Conservation (phyloP, 2,797 vertebrate species). For the Tenualosa thibaudeaui region DNA sequence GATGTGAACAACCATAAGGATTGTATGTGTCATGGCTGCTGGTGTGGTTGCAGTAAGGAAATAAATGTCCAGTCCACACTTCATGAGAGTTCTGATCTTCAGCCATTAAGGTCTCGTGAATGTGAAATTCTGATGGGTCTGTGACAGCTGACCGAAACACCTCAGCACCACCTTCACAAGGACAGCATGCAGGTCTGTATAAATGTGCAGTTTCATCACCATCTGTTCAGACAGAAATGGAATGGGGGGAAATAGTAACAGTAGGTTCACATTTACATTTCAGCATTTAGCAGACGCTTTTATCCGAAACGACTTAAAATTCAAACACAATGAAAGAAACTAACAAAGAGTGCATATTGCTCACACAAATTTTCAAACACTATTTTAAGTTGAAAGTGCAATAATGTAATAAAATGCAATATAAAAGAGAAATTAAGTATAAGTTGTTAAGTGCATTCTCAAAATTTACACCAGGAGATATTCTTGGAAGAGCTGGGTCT, state of each 20-base stretch:
- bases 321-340: no score
- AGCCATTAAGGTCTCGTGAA: background rate
- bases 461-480: no score
- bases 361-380: no score
- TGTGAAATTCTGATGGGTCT: background rate
- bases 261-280: no score
- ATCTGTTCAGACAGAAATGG: background rate
- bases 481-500: no score
- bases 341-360: no score
- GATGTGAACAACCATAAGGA: background rate
- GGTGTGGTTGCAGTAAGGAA: constrained; percentile 4
- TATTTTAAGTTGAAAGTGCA: no score
- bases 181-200: background rate
- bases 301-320: no score
- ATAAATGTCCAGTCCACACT: constrained; percentile 10
- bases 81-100: background rate
- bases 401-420: no score
- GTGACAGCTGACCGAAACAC: background rate
- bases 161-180: background rate
- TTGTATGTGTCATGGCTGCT: background rate
- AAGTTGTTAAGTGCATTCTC: no score
- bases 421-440: no score
- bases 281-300: no score
- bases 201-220: constrained; percentile 9
- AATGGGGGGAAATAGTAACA: background rate